Conservation (phyloP, 2,888 invertebrate genomes). For the Troglohyphantes excavatus region DNA sequence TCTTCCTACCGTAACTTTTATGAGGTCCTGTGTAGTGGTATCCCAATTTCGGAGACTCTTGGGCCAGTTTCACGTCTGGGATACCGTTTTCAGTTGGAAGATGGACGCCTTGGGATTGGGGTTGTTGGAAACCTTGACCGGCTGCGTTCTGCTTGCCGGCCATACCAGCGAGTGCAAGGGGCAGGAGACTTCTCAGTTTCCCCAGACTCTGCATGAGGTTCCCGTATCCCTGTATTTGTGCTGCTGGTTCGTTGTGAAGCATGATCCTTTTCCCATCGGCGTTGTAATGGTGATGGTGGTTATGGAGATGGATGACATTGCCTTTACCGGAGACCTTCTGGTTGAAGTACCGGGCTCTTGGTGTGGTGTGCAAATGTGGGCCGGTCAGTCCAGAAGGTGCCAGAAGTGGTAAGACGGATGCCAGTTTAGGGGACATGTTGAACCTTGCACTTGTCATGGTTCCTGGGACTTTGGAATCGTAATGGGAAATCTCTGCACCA, state of each 20-base stretch:
- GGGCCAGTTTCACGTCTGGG: constrained; percentile 18
- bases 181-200: constrained; percentile 41
- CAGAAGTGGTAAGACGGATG: constrained; percentile 3
- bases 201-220: constrained; percentile 42
- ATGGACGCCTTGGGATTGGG: neutral
- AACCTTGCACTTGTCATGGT: neutral
- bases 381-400: constrained; percentile 42
- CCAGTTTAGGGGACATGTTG: neutral
- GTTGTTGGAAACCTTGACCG: neutral
- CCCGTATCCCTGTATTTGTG: neutral
- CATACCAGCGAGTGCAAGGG: neutral
- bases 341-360: neutral
- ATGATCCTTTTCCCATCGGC: constrained; percentile 42
- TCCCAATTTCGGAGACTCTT: constrained; percentile 3
- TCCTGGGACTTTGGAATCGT: neutral
- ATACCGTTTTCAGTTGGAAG: neutral
- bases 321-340: constrained; percentile 39
- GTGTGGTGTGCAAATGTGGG: constrained; percentile 60
- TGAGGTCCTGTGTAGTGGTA: constrained; percentile 70
- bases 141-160: neutral
- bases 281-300: constrained; percentile 54
- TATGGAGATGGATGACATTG: constrained; percentile 65
- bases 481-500: constrained; percentile 16
- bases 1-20: constrained; percentile 63
- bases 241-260: neutral